A percentile compares a stretch with the other conserved stretches of the same genome.
Evolutionary conservation across 2,888 invertebrate species (phyloP).

Genomic region (Ceramica pisi): DNA sequence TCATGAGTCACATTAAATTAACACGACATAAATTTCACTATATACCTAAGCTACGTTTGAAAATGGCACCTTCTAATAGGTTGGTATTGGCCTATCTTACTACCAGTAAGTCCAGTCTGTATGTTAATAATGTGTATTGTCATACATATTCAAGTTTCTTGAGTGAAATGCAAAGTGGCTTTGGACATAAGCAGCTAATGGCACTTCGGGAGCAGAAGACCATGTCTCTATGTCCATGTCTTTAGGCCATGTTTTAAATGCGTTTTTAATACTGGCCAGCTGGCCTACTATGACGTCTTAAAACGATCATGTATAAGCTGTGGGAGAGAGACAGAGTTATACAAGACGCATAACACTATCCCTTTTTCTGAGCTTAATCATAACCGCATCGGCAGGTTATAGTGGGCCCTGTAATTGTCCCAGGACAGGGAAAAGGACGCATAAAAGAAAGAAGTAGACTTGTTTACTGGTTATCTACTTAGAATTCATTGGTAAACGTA

Average conservation of each 20-base stretch:
- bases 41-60: neutral
- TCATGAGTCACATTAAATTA: neutral
- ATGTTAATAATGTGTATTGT: constrained; percentile 40
- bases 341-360: no score
- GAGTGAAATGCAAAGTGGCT: constrained; percentile 39
- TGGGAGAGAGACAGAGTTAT: no score
- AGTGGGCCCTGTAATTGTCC: neutral
- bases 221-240: no score
- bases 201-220: constrained; percentile 4
- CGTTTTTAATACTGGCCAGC: neutral
- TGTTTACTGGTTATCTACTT: neutral
- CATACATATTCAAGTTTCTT: constrained; percentile 44
- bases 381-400: no score
- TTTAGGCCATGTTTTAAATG: neutral
- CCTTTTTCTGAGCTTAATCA: no score
- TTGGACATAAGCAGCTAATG: constrained; percentile 25
- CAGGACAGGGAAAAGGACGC: neutral
- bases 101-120: constrained; percentile 2
- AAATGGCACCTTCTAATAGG: neutral
- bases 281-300: no score
- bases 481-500: neutral
- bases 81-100: neutral
- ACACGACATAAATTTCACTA: neutral
- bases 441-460: neutral
- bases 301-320: no score